phyloP scores from a whole-genome alignment of 2,113 vertebrate species.

The Dipodomys ordii region DNA sequence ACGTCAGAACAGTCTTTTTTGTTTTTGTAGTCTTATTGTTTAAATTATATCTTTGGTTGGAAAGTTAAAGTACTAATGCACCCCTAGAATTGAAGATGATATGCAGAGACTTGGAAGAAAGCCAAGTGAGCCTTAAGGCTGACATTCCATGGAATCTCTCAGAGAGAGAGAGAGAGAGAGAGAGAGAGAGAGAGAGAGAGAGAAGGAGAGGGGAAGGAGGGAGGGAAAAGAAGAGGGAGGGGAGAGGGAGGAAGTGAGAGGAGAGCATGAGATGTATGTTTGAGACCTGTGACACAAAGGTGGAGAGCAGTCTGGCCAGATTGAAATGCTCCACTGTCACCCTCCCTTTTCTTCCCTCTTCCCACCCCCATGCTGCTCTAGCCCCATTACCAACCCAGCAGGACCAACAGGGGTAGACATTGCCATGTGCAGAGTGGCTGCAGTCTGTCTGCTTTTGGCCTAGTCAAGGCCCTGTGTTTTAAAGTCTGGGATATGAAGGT shows the following conservation, averaged over 20 bases:
- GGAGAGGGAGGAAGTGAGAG: neutral
- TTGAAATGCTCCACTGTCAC: neutral
- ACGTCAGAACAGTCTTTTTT: constrained; percentile 12
- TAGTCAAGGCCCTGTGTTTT: neutral
- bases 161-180: neutral
- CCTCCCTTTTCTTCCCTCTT: neutral
- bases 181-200: neutral
- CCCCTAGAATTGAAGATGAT: neutral
- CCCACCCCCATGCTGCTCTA: neutral
- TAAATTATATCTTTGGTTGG: neutral
- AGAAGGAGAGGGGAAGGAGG: neutral
- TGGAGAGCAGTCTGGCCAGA: neutral
- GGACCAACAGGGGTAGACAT: neutral
- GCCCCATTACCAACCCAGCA: neutral
- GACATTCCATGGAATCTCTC: too few relatives aligned
- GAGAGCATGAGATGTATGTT: neutral
- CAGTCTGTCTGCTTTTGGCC: neutral
- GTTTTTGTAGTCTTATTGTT: constrained; percentile 37
- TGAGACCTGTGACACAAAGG: neutral
- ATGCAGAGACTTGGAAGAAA: neutral
- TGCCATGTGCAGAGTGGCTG: neutral
- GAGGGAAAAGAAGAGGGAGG: neutral
- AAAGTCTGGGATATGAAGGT: neutral
- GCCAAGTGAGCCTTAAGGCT: neutral
- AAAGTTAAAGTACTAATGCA: neutral